Base-by-base conservation (phyloP, 2,113 vertebrate genomes). In the Rhinoderma darwinii region DNA sequence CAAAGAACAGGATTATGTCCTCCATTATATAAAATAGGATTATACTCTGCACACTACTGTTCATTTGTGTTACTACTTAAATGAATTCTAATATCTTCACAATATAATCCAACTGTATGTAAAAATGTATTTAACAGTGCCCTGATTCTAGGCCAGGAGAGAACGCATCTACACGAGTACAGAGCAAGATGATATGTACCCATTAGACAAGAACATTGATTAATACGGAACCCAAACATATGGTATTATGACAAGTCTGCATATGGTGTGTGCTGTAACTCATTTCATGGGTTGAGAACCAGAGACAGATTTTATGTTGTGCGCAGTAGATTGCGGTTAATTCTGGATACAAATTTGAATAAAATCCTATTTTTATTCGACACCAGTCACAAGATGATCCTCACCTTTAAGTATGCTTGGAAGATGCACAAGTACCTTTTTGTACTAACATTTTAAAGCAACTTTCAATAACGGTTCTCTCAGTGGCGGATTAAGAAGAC, bases 21-120 rank as follows among this genome's bases (percentile, higher is more conserved):
- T 56, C 35, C n/a, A 75, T 20, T 20, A 18, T 44, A n/a, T 32
- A 61, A 59, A 44, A 75, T 84, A 9, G 76, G 37, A 47, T 20
- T 63, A 44, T 73, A 39, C 17, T 61, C 22, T 75, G 30, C 50
- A 84, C 14, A 84, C 76, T 84, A 76, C 14, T 63, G 72, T 30
- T 84, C 20, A 76, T 75, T 56, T 41, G 10, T 27, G 12, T 18
- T 59, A 84, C 59, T 75, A 56, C n/a, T 37, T 51, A 74, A 84
- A 84, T 74, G 27, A 74, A 84, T 76, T 37, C 72, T 76, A 84
- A 84, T 84, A 84, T 76, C 51, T 32, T 84, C 72, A 41, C 47
- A 61, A 84, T 77, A 74, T 63, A 47, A 59, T 75, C 35, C 75
- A 32, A 1, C 20, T 83, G 32, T 73, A 72, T 51, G 66, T 44